These are phyloP conservation scores for Phallusia fumigata DNA, from an alignment of 23 tunicate genomes.

Conservation along the genomic window DNA sequence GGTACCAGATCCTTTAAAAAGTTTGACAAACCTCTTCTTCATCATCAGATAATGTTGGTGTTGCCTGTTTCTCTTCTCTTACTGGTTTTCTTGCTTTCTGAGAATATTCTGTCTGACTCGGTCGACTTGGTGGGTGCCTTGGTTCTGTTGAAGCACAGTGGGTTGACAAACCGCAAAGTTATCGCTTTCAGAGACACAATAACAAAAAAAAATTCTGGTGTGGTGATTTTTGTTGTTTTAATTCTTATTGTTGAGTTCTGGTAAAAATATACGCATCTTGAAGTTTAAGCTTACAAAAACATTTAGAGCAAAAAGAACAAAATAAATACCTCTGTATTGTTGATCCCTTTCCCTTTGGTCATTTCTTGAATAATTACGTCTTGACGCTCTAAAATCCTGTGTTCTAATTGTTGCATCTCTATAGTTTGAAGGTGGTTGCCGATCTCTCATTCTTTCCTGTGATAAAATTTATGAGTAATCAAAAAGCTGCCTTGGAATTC, in stretches of 20 bases:
- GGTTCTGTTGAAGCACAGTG: not conserved
- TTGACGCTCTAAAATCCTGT: not conserved
- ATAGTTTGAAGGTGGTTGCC: not conserved
- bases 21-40: constrained; percentile 2
- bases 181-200: no score
- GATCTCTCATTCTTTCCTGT: not conserved
- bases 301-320: no score
- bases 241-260: no score
- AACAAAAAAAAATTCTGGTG: no score
- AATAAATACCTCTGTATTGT: constrained; percentile 2
- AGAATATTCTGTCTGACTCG: not conserved
- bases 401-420: not conserved
- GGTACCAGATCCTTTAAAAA: no score
- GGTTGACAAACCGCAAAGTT: not conserved
- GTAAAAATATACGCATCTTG: no score
- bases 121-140: not conserved
- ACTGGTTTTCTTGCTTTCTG: not conserved
- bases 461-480: not conserved
- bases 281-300: no score
- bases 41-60: not conserved
- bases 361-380: not conserved
- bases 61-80: not conserved
- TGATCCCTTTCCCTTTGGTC: not conserved
- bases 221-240: no score
- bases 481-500: not conserved